phyloP scores from a whole-genome alignment of 2,797 vertebrate species.

The Sphenodon punctatus region DNA sequence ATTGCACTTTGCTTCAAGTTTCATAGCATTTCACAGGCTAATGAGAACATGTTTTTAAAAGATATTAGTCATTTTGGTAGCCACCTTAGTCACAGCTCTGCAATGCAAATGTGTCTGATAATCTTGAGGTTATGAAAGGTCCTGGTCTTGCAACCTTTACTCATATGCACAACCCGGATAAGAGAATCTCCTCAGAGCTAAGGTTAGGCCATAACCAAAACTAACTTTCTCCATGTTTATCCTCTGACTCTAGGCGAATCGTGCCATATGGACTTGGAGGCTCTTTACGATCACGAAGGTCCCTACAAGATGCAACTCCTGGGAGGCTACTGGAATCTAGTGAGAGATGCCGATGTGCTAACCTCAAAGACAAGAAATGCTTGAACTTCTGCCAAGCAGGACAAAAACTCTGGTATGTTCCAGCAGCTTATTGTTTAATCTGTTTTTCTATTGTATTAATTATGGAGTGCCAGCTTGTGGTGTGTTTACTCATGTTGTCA shows the following conservation, averaged over 20 bases:
- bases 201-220: background rate
- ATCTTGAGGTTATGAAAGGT: background rate
- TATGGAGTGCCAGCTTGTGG: conserved; percentile 24
- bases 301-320: conserved; percentile 66
- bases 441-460: background rate
- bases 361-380: conserved; percentile 83
- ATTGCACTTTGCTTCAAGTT: conserved; percentile 28
- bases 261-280: conserved; percentile 93
- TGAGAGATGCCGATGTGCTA: conserved; percentile 85
- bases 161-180: background rate
- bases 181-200: background rate
- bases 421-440: conserved; percentile 10
- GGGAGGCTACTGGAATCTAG: conserved; percentile 8
- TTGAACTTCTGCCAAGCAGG: conserved; percentile 82
- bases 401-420: conserved; percentile 72
- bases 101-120: background rate
- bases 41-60: conserved; percentile 46
- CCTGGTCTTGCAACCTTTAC: conserved; percentile 1
- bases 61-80: conserved; percentile 22
- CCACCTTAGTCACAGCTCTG: background rate
- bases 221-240: conserved; percentile 27
- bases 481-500: conserved; percentile 26
- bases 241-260: conserved; percentile 79
- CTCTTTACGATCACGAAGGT: conserved; percentile 84
- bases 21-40: background rate